These are phyloP conservation scores for Metallyticus violacea DNA, from an alignment of 2,888 invertebrate genomes.

Conservation along the genomic window DNA sequence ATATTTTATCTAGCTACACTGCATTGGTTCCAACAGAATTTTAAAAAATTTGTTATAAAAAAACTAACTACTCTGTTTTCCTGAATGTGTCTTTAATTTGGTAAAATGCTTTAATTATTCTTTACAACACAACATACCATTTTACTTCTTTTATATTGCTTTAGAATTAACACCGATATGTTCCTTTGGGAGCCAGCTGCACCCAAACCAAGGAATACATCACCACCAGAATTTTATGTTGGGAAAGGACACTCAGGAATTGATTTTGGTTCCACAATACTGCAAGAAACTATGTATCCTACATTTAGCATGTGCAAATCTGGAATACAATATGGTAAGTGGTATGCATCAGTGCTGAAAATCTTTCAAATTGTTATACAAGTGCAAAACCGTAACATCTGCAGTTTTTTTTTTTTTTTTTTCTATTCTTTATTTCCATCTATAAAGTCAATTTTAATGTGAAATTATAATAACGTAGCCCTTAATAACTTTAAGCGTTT, in stretches of 20 bases:
- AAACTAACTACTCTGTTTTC: too few species aligned
- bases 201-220: constrained; percentile 50
- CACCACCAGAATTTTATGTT: constrained; percentile 9
- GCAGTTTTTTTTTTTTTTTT: background rate
- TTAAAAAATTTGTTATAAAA: too few species aligned
- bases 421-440: background rate
- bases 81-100: too few species aligned
- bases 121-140: too few species aligned
- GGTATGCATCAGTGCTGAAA: too few species aligned
- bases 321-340: constrained; percentile 64
- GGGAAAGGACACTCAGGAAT: background rate
- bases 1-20: too few species aligned
- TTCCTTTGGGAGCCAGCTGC: constrained; percentile 81
- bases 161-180: constrained; percentile 75
- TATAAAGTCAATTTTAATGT: constrained; percentile 21
- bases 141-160: background rate
- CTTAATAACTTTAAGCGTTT: too few species aligned
- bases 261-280: constrained; percentile 16
- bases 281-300: constrained; percentile 49
- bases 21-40: too few species aligned
- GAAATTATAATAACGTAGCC: constrained; percentile 25
- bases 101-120: too few species aligned
- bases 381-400: too few species aligned
- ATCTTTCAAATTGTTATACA: too few species aligned
- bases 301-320: constrained; percentile 68